These are phyloP conservation scores for Lottia scabra DNA, from an alignment of 2,888 invertebrate genomes.

Conservation along the genomic window DNA sequence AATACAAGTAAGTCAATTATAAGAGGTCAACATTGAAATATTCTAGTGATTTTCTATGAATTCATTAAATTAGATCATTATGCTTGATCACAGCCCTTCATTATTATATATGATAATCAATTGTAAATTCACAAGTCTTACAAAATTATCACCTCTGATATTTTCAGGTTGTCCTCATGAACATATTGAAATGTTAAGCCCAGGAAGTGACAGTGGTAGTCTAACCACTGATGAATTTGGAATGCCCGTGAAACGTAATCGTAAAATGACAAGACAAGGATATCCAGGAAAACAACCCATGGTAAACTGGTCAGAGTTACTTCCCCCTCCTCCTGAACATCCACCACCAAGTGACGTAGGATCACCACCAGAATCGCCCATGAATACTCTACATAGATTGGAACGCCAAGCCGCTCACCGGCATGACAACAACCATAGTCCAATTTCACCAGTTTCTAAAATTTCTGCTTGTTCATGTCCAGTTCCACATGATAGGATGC, in stretches of 20 bases:
- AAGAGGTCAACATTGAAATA: not conserved
- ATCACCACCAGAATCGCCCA: slow-evolving; percentile 55
- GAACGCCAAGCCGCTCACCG: slow-evolving; percentile 23
- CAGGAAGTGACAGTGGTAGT: slow-evolving; percentile 60
- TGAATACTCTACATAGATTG: slow-evolving; percentile 28
- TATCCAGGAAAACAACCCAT: slow-evolving; percentile 57
- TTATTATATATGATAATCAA: too few species aligned
- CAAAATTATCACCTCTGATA: too few species aligned
- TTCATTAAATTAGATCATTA: too few species aligned
- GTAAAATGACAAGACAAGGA: slow-evolving; percentile 36
- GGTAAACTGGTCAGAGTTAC: slow-evolving; percentile 66
- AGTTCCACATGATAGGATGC: slow-evolving; percentile 47
- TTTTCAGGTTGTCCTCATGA: slow-evolving; percentile 40
- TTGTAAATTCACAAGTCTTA: too few species aligned
- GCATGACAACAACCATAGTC: slow-evolving; percentile 41
- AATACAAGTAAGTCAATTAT: slow-evolving; percentile 48
- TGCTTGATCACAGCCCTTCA: too few species aligned
- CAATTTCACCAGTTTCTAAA: slow-evolving; percentile 59
- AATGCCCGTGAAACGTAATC: slow-evolving; percentile 50
- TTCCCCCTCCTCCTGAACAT: slow-evolving; percentile 70
- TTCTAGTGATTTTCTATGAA: not conserved
- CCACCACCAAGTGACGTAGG: slow-evolving; percentile 68
- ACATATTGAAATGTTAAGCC: slow-evolving; percentile 53
- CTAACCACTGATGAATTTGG: slow-evolving; percentile 62
- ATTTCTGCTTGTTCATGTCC: slow-evolving; percentile 62